A percentile compares a stretch with the other conserved stretches of the same genome.
Conservation (phyloP, 1,140 invertebrate species). For the Camponotus pennsylvanicus region DNA sequence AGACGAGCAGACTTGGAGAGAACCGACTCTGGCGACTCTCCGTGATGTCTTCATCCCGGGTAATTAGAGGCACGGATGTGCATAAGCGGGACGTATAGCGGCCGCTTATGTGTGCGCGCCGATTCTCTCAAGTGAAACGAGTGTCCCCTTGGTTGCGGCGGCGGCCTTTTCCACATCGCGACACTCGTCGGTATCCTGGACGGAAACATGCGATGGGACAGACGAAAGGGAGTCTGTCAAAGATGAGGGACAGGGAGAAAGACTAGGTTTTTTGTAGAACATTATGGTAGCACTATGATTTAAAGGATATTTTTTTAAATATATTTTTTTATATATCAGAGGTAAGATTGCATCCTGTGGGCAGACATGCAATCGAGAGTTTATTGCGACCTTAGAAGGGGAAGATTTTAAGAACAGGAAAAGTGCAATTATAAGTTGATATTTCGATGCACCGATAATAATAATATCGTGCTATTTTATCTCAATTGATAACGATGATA, state of each 20-base stretch:
- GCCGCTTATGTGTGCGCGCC: conserved; percentile 26
- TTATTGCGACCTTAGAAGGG: conserved; percentile 45
- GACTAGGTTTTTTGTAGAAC: not conserved
- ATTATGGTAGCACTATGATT: conserved; percentile 24
- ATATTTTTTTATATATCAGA: no score
- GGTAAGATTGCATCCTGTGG: not conserved
- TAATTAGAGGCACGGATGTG: conserved; percentile 76
- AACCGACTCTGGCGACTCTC: conserved; percentile 41
- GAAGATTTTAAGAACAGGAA: conserved; percentile 39
- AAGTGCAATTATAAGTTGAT: conserved; percentile 53
- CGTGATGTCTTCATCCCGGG: conserved; percentile 73
- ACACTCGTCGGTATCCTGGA: not conserved
- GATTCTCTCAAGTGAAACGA: conserved; percentile 70
- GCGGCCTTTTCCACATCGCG: conserved; percentile 50
- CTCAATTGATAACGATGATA: no score
- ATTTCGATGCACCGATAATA: conserved; percentile 34
- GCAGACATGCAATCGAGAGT: conserved; percentile 21
- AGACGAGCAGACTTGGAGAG: conserved; percentile 9
- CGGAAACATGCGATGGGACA: conserved; percentile 15
- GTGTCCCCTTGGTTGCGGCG: conserved; percentile 46
- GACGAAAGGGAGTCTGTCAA: conserved; percentile 18
- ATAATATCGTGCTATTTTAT: not conserved
- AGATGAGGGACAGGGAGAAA: not conserved
- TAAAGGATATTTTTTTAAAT: no score
- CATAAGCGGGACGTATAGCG: conserved; percentile 68